A percentile compares a stretch with the other conserved stretches of the same genome.
phyloP scores from a whole-genome alignment of 2,797 vertebrate genomes.

The Odontamblyopus lacepedii region DNA sequence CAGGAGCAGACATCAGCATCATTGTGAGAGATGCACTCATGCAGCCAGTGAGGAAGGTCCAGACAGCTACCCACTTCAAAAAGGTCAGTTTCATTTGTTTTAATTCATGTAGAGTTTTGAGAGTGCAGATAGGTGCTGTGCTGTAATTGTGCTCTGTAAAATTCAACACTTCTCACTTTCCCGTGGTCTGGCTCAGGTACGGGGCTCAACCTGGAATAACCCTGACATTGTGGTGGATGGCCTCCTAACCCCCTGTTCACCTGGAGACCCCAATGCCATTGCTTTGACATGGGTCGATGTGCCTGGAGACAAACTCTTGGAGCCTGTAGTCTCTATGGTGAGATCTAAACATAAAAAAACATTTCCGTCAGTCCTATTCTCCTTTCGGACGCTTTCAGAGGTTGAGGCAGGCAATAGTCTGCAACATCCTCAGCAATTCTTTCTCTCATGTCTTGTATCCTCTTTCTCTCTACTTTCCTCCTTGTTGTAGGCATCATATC shows the following conservation, averaged over 20 bases:
- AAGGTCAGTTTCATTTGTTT: constrained; percentile 70
- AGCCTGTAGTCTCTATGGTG: constrained; percentile 91
- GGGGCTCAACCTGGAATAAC: constrained; percentile 79
- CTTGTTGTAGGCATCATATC: too few species aligned
- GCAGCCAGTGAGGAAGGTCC: constrained; percentile 94
- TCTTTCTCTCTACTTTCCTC: too few species aligned
- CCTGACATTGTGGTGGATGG: constrained; percentile 80
- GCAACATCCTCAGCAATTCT: not conserved
- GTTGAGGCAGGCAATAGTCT: not conserved
- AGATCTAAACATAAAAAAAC: constrained; percentile 32
- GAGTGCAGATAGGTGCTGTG: not conserved
- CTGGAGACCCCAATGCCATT: constrained; percentile 81
- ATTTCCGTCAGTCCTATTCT: not conserved
- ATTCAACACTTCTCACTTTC: not conserved
- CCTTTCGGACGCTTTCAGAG: not conserved
- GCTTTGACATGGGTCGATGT: constrained; percentile 94
- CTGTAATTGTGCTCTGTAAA: not conserved
- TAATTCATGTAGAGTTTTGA: not conserved
- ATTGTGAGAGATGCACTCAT: constrained; percentile 93
- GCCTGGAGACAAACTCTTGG: constrained; percentile 88
- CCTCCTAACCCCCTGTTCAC: constrained; percentile 90
- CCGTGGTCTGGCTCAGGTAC: constrained; percentile 69
- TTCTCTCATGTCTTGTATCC: not conserved
- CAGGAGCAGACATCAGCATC: constrained; percentile 91
- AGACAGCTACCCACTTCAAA: constrained; percentile 94